Conservation (phyloP, 2,113 vertebrate genomes). For the Pseudopodoces humilis region DNA sequence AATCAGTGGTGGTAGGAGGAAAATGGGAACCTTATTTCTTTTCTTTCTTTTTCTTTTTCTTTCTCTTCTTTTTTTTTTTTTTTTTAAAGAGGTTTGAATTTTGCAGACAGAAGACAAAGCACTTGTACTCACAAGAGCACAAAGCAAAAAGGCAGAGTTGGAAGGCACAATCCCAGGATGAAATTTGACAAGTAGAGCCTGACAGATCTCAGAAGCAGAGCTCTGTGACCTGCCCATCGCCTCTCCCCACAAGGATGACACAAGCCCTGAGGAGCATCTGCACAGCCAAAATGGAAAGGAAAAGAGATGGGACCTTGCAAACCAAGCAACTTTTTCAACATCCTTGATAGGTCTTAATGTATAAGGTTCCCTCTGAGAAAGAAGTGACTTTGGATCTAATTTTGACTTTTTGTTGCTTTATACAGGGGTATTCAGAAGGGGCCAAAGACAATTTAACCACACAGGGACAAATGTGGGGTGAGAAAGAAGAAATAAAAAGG, state of each 20-base stretch:
- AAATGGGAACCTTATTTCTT: neutral
- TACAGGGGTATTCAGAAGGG: neutral
- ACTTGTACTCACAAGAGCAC: neutral
- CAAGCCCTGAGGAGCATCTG: neutral
- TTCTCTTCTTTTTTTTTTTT: too few relatives aligned
- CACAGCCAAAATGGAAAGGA: neutral
- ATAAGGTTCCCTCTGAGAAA: neutral
- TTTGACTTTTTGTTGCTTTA: neutral
- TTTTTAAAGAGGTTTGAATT: neutral
- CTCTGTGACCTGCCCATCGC: neutral
- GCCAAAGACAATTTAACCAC: neutral
- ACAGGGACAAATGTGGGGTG: neutral
- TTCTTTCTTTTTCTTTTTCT: neutral
- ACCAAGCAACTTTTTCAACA: neutral
- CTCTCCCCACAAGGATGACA: neutral
- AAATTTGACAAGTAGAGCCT: neutral
- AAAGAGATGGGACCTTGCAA: neutral
- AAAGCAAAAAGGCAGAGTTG: neutral
- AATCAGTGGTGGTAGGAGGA: neutral
- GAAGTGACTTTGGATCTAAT: neutral
- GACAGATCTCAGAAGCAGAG: neutral
- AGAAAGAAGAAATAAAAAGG: neutral
- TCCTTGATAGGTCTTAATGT: fast-evolving
- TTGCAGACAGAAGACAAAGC: neutral
- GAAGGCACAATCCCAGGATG: neutral